Conservation (phyloP, 2,888 invertebrate species). For the Lacanobia oleracea region DNA sequence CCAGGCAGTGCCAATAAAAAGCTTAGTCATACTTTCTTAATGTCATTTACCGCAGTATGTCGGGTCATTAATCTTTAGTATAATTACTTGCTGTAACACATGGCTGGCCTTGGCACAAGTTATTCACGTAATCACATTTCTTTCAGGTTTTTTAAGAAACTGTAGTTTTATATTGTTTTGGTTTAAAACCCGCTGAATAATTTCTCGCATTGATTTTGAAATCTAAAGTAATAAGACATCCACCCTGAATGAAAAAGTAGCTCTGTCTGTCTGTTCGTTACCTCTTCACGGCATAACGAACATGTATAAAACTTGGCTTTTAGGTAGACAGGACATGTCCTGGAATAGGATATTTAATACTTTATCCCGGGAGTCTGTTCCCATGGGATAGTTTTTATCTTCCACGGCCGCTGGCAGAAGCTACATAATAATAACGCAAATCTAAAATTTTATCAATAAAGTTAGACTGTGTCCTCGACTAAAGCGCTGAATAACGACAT, state of each 20-base stretch:
- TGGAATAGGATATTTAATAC: no score
- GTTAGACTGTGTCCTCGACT: not conserved
- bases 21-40: conserved; percentile 31
- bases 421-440: no score
- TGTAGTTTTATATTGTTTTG: not conserved
- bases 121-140: conserved; percentile 31
- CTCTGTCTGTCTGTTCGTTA: no score
- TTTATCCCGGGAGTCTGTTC: no score
- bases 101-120: conserved; percentile 18
- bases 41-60: conserved; percentile 24
- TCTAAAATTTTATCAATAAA: no score
- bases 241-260: no score
- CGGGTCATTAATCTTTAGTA: conserved; percentile 43
- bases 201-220: not conserved
- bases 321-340: no score
- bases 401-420: no score
- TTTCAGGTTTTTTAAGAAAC: conserved; percentile 27
- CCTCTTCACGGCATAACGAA: no score
- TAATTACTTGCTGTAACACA: conserved; percentile 37
- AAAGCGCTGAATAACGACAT: not conserved
- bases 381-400: no score
- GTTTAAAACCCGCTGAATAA: not conserved
- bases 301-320: no score
- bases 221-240: not conserved
- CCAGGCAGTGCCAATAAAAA: conserved; percentile 32